phyloP scores from a whole-genome alignment of 2,113 vertebrate genomes.

The Laterallus jamaicensis region DNA sequence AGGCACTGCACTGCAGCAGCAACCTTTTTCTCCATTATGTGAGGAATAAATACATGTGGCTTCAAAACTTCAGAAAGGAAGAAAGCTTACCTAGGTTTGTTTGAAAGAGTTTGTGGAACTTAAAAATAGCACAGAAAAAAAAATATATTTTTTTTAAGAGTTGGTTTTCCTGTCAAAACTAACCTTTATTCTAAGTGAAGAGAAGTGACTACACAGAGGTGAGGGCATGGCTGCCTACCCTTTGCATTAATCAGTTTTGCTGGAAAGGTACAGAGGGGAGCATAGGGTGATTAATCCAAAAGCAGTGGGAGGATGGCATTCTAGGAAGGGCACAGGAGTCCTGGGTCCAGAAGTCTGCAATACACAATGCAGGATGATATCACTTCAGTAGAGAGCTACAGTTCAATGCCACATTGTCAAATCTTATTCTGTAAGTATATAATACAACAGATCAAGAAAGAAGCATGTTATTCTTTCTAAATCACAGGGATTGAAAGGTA shows the following conservation, averaged over 20 bases:
- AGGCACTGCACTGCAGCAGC: not conserved
- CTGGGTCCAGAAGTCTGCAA: not conserved
- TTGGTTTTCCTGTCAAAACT: not conserved
- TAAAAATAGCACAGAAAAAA: not conserved
- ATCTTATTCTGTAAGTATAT: conserved; percentile 11
- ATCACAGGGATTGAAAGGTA: conserved; percentile 42
- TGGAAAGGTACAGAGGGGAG: not conserved
- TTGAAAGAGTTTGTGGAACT: not conserved
- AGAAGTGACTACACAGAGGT: not conserved
- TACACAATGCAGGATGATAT: not conserved
- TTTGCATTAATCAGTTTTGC: conserved; percentile 6
- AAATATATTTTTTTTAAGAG: not conserved
- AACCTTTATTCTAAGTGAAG: conserved; percentile 16
- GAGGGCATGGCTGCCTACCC: not conserved
- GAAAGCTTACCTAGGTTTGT: not conserved
- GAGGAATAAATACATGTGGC: not conserved
- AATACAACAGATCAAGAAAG: conserved; percentile 16
- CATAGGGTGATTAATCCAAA: not conserved
- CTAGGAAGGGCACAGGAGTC: not conserved
- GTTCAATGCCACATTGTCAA: conserved; percentile 10
- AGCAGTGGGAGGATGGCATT: not conserved
- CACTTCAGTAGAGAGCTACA: not conserved
- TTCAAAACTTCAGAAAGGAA: not conserved
- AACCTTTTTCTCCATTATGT: not conserved
- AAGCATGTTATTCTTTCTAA: conserved; percentile 44